These are phyloP conservation scores for Tamandua tetradactyla DNA, from an alignment of 2,797 vertebrate species.

Conservation along the genomic window DNA sequence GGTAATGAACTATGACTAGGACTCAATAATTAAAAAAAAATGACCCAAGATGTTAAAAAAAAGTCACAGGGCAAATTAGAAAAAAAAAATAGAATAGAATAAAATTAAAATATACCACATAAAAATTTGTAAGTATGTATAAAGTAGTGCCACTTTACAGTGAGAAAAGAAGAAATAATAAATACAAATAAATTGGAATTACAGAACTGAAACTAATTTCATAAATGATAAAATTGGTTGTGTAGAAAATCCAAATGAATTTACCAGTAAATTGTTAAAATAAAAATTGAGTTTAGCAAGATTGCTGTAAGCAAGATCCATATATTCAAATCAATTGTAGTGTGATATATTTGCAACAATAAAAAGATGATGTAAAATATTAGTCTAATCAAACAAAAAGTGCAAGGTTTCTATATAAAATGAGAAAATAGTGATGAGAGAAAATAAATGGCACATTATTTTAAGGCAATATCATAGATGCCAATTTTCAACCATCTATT, in stretches of 20 bases:
- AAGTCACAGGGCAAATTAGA: no score
- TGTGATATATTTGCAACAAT: background rate
- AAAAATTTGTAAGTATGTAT: no score
- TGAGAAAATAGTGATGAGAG: no score
- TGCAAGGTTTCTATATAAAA: background rate
- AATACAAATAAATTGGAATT: background rate
- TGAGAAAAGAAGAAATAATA: background rate
- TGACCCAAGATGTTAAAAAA: no score
- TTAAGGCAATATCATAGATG: background rate
- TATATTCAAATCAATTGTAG: background rate
- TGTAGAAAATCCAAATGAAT: background rate
- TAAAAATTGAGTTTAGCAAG: background rate
- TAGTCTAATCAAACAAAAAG: background rate
- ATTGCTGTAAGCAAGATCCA: background rate
- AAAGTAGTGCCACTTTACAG: background rate
- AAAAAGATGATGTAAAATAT: background rate
- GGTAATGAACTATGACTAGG: no score
- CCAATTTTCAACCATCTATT: background rate
- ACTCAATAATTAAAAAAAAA: no score
- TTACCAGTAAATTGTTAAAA: background rate
- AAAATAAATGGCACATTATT: background rate
- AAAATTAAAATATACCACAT: no score
- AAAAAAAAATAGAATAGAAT: no score
- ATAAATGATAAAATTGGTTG: background rate
- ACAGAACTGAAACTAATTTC: background rate